phyloP scores from a whole-genome alignment of 2,797 vertebrate genomes.

The Pseudomugil gertrudae region DNA sequence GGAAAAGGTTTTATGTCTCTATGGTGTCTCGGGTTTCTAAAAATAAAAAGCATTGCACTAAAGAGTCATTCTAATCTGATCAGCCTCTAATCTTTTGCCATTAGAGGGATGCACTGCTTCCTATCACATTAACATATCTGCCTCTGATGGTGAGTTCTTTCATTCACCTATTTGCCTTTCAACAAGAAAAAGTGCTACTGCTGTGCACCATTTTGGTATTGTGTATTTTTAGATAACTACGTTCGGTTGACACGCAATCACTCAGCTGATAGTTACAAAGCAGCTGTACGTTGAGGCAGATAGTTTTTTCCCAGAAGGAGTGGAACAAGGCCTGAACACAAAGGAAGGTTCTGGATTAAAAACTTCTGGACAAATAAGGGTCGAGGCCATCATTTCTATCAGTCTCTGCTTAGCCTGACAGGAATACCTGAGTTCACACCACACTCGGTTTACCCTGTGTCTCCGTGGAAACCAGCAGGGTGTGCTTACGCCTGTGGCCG shows the following conservation, averaged over 20 bases:
- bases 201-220: slow-evolving; percentile 27
- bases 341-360: slow-evolving; percentile 58
- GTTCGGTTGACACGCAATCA: slow-evolving; percentile 35
- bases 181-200: slow-evolving; percentile 18
- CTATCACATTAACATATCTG: slow-evolving; percentile 76
- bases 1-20: slow-evolving; percentile 48
- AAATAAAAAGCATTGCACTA: slow-evolving; percentile 78
- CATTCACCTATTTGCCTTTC: slow-evolving; percentile 29
- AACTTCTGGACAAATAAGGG: slow-evolving; percentile 46
- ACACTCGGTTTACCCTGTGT: slow-evolving; percentile 39
- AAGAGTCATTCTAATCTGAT: slow-evolving; percentile 76
- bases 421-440: slow-evolving; percentile 69
- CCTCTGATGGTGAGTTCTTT: slow-evolving; percentile 39
- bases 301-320: slow-evolving; percentile 51
- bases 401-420: slow-evolving; percentile 50
- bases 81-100: slow-evolving; percentile 75
- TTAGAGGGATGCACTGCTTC: slow-evolving; percentile 70
- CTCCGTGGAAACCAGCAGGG: slow-evolving; percentile 66
- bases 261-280: slow-evolving; percentile 34
- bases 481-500: slow-evolving; percentile 37
- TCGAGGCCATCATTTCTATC: slow-evolving; percentile 54
- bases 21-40: slow-evolving; percentile 72
- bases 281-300: slow-evolving; percentile 45
- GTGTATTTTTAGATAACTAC: slow-evolving; percentile 38
- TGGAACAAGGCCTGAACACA: slow-evolving; percentile 52